Evolutionary conservation across 2,888 invertebrate species (phyloP), one percentile per base, ranked within the genome.

Genomic region (Eupithecia insigniata): DNA sequence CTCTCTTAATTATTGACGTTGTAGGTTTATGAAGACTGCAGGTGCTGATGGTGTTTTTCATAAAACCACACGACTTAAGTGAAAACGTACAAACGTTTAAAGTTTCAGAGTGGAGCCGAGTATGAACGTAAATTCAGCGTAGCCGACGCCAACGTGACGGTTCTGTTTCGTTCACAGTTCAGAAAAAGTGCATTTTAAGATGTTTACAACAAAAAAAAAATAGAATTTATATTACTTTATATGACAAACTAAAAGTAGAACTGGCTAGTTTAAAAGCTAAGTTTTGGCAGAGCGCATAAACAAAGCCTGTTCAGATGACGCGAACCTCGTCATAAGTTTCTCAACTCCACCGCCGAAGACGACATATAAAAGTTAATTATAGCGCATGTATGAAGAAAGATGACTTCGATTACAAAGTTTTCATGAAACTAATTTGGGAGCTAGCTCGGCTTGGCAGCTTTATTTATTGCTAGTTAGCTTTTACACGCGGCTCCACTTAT

Each of bases 331-430:
- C 66, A 70, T 46, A 68, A 64, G 36, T 39, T 67, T 70, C 51
- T 61, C 18, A 72, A 70, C 16, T 70, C 69, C 65, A 73, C 70
- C 67, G 61, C 28, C 36, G 46, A 71, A 64, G 75, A 66, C n/a
- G 69, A 36, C 66, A 62, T 71, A 74, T 66, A 61, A 73, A 76
- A 76, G 34, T 74, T 71, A 73, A 75, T 76, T 70, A 71, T 68
- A 66, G 73, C 72, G 70, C 66, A 65, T 71, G 61, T 70, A 73
- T 71, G 70, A 67, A 73, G 76, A 72, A 72, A 72, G 62, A 73
- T 68, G 73, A 69, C 69, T 74, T 72, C 72, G 76, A 75, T 77
- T 70, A 78, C 46, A 73, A 71, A 67, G 70, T 67, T 77, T 72
- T 72, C 66, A 32, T 61, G 72, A 73, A 79, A 67, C 72, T 65